A percentile compares a stretch with the other conserved stretches of the same genome.
These are phyloP conservation scores for Psettodes erumei DNA, from an alignment of 2,113 vertebrate genomes.

Conservation along the genomic window DNA sequence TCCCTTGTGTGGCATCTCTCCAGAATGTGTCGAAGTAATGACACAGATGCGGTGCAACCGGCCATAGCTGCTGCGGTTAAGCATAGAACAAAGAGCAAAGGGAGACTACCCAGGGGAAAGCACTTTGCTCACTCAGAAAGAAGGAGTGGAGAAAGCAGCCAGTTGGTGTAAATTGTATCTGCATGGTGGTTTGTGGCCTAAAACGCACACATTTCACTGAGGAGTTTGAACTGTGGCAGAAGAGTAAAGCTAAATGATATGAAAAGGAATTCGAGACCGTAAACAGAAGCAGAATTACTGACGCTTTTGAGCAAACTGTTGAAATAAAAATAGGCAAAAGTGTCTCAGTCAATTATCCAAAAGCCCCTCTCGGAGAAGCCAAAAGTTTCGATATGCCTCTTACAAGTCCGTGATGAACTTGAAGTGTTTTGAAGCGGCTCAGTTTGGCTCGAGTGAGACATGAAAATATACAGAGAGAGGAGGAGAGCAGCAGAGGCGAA, in stretches of 20 bases:
- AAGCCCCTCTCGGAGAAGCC: background rate
- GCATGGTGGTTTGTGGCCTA: background rate
- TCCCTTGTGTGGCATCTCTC: conserved; percentile 10
- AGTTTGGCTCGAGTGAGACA: conserved; percentile 1
- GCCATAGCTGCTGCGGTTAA: conserved; percentile 23
- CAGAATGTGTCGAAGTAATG: conserved; percentile 17
- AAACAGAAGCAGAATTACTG: background rate
- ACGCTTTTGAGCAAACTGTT: background rate
- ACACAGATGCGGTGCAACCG: conserved; percentile 27
- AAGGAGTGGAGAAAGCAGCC: background rate
- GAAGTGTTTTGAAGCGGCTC: conserved; percentile 1
- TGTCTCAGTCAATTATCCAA: background rate
- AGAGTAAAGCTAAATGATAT: background rate
- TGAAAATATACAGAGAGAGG: conserved; percentile 6
- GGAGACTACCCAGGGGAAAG: background rate
- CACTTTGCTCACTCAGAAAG: conserved; percentile 33
- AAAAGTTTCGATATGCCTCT: background rate
- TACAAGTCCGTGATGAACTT: background rate
- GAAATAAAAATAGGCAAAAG: background rate
- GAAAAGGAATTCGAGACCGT: background rate
- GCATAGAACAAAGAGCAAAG: conserved; percentile 37
- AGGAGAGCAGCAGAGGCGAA: background rate
- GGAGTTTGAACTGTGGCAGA: background rate
- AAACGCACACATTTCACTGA: background rate
- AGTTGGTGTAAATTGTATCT: conserved; percentile 12